Base-by-base conservation (phyloP, 2,797 vertebrate genomes). In the Cossypha caffra region DNA sequence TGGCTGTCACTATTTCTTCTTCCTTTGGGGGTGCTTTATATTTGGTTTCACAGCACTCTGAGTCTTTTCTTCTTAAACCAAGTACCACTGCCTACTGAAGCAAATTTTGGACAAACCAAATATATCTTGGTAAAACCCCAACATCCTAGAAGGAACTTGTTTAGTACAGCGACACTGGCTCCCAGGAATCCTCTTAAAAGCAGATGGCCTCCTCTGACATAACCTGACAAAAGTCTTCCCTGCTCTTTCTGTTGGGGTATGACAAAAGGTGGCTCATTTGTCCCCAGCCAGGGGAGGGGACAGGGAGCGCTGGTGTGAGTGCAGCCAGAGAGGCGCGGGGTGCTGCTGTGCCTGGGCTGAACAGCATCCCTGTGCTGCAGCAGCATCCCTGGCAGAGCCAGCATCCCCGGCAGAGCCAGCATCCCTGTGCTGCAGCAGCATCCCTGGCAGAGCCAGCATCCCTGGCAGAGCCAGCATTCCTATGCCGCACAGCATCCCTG, bases 121-220 rank as follows among this genome's bases (percentile, higher is more conserved):
- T 2, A 4, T 2, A 25, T 25, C 25, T 35, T 14, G 23, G 20
- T 20, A 45, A 21, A 21, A 29, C 5, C 52, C 9, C 29, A 45
- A 1, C 0, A 5, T 21, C 35, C 29, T 3, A 29, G 37, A 51
- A 57, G 15, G 57, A 66, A 23, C 37, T 57, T 11, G 3, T 6
- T 55, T 5, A 37, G 11, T 1, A 10, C 28, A 43, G 81, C 0
- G 0, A 31, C 57, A 4, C 13, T 0, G 0, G 5, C 17, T 37
- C 28, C n/a, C 1, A 0, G 23, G 14, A 52, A 31, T 26, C 0
- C 0, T 28, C 40, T 26, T 11, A 12, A 16, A 7, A 21, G 47
- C 62, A 31, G 37, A 3, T 0, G 0, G 6, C 14, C 17, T 67
- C 43, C 51, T 64, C 29, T 4, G 47, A 8, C 2, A 6, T 4